Evolutionary conservation across 2,888 invertebrate genomes (phyloP), one percentile per base, ranked within the genome.

Genomic region (Erpobdella octoculata): DNA sequence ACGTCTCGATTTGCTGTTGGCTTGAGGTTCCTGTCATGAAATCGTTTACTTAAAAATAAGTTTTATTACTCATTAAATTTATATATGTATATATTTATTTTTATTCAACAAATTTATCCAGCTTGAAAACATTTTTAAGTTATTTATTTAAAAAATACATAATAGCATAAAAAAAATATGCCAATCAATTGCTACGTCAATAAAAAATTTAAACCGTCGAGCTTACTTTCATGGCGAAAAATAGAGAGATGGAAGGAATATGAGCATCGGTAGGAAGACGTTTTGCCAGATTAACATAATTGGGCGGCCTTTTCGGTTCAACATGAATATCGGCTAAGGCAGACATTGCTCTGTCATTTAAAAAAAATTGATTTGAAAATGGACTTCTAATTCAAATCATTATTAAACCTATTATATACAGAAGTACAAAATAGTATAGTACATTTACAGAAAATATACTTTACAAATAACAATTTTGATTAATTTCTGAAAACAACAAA

Each of bases 301-400:
- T 61, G 8, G 36, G 15, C 8, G 61, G 69, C 12, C 38, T 53
- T 12, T 25, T n/a, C 31, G 61, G 61, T 8, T 31, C 28, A n/a
- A 59, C 36, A 9, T 38, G 33, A 28, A 53, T 41, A 37, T 72
- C 83, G 2, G 88, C 89, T 41, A 91, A 85, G 12, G 90, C 90
- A 2, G 90, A 90, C 18, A 91, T 81, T 0, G 90, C 89, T 75
- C 91, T 81, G 38, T n/a, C 8, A 62, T 18, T 18, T n/a, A 64
- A 48, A 12, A 38, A 25, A 36, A 38, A 33, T 8, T 12, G 25
- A 31, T 37, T n/a, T n/a, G n/a, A n/a, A n/a, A n/a, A n/a, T n/a
- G n/a, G n/a, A n/a, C n/a, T n/a, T n/a, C n/a, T n/a, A n/a, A n/a
- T n/a, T n/a, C n/a, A n/a, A n/a, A n/a, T n/a, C n/a, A n/a, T n/a